Percentiles rank a stretch among this genome's conserved stretches.
phyloP scores from a whole-genome alignment of 1,140 invertebrate genomes.

The Paracyclopina nana region DNA sequence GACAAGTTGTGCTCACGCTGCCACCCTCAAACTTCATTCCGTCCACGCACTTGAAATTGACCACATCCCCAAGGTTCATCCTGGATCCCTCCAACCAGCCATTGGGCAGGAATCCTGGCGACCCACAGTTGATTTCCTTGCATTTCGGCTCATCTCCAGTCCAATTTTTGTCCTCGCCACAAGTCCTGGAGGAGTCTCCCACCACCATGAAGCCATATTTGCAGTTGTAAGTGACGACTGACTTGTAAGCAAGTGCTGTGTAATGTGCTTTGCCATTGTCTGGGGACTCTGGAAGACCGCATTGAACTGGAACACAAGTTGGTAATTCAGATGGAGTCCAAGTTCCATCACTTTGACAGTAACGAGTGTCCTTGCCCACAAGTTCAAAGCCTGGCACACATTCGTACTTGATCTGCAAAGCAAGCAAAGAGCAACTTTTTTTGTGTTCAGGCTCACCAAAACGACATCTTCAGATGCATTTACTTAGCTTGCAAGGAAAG shows the following conservation, averaged over 20 bases:
- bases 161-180: conserved; percentile 72
- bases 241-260: conserved; percentile 76
- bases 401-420: conserved; percentile 53
- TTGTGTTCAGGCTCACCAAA: too few species aligned
- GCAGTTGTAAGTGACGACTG: conserved; percentile 78
- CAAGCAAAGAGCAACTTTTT: too few species aligned
- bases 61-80: conserved; percentile 32
- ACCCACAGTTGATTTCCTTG: conserved; percentile 35
- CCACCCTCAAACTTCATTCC: conserved; percentile 22
- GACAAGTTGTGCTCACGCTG: conserved; percentile 17
- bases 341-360: conserved; percentile 29
- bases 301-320: conserved; percentile 69
- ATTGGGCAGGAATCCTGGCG: conserved; percentile 29
- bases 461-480: too few species aligned
- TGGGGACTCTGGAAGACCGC: conserved; percentile 61
- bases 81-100: conserved; percentile 36
- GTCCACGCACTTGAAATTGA: conserved; percentile 20
- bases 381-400: conserved; percentile 82
- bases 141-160: conserved; percentile 30
- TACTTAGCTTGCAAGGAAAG: too few species aligned
- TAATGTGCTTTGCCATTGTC: conserved; percentile 70
- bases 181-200: conserved; percentile 29
- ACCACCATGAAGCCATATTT: conserved; percentile 69
- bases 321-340: conserved; percentile 63
- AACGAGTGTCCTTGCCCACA: conserved; percentile 52